Conservation (phyloP, 2,113 vertebrate genomes). For the Nothobranchius furzeri region DNA sequence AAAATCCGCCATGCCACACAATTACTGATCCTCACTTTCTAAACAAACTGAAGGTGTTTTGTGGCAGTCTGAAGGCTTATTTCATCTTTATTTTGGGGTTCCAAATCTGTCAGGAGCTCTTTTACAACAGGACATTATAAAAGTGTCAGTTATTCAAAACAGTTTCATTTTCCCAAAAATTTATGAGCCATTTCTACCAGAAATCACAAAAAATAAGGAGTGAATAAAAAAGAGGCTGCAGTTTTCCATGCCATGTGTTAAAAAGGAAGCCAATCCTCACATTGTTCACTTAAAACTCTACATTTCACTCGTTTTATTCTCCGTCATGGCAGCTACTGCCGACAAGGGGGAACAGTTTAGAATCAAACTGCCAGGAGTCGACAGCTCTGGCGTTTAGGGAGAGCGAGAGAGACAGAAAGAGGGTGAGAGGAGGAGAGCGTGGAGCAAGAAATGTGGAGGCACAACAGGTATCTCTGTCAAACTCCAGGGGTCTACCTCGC, state of each 20-base stretch:
- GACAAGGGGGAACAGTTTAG: conserved; percentile 69
- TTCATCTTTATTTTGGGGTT: not conserved
- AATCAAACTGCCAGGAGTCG: conserved; percentile 71
- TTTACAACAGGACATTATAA: not conserved
- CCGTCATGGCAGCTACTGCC: conserved; percentile 66
- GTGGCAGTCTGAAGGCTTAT: not conserved
- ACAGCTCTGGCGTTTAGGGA: conserved; percentile 75
- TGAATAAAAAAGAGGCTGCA: conserved; percentile 3
- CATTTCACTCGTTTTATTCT: conserved; percentile 69
- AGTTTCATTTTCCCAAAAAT: not conserved
- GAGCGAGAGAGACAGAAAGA: conserved; percentile 27
- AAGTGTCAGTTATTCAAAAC: not conserved
- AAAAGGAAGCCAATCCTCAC: conserved; percentile 43
- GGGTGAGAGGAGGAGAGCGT: conserved; percentile 13
- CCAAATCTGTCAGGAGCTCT: not conserved
- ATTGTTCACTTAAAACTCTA: conserved; percentile 58
- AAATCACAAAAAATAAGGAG: conserved; percentile 13
- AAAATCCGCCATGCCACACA: not conserved
- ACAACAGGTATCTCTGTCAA: conserved; percentile 74
- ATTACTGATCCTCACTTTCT: not conserved
- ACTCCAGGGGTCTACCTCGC: conserved; percentile 57
- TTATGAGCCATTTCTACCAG: not conserved
- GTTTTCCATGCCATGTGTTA: conserved; percentile 27
- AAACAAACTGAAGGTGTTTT: not conserved
- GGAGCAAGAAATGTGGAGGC: conserved; percentile 50